A percentile compares a stretch with the other conserved stretches of the same genome.
Evolutionary conservation across 2,888 invertebrate genomes (phyloP).

Genomic region (Pheosia tremula): DNA sequence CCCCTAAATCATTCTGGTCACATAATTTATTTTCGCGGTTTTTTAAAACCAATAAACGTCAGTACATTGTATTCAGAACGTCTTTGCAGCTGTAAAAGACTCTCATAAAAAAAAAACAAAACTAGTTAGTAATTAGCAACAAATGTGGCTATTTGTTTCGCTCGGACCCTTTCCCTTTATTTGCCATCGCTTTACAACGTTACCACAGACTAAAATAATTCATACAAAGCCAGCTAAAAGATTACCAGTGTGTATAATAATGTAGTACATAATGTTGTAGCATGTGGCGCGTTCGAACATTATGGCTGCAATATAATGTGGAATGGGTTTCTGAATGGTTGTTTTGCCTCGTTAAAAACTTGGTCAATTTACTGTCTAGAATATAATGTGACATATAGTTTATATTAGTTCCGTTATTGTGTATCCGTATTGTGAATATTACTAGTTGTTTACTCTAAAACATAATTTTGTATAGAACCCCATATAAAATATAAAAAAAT

Average conservation of each 20-base stretch:
- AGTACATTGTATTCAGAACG: constrained; percentile 44
- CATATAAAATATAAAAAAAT: neutral
- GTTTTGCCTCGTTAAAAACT: constrained; percentile 47
- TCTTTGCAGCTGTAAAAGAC: constrained; percentile 44
- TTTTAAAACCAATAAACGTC: constrained; percentile 40
- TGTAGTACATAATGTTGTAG: constrained; percentile 8
- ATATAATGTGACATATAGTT: constrained; percentile 34
- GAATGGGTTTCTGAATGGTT: constrained; percentile 32
- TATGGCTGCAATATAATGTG: constrained; percentile 17
- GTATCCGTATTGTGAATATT: neutral
- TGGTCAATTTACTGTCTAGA: constrained; percentile 40
- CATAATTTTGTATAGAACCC: neutral
- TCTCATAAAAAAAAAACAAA: constrained; percentile 47
- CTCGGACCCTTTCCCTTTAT: neutral
- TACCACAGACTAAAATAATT: constrained; percentile 16
- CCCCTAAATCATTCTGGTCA: neutral
- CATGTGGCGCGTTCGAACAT: constrained; percentile 23
- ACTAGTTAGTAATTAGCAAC: constrained; percentile 52
- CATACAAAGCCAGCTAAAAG: constrained; percentile 8
- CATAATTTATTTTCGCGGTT: constrained; percentile 15
- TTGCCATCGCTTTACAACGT: constrained; percentile 1
- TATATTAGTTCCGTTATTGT: neutral
- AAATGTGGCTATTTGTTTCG: constrained; percentile 22
- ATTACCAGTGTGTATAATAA: constrained; percentile 18
- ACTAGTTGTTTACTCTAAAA: too few species aligned